Evolutionary conservation across 2,888 invertebrate species (phyloP), one percentile per base, ranked within the genome.

Genomic region (Lamellibrachia columna): DNA sequence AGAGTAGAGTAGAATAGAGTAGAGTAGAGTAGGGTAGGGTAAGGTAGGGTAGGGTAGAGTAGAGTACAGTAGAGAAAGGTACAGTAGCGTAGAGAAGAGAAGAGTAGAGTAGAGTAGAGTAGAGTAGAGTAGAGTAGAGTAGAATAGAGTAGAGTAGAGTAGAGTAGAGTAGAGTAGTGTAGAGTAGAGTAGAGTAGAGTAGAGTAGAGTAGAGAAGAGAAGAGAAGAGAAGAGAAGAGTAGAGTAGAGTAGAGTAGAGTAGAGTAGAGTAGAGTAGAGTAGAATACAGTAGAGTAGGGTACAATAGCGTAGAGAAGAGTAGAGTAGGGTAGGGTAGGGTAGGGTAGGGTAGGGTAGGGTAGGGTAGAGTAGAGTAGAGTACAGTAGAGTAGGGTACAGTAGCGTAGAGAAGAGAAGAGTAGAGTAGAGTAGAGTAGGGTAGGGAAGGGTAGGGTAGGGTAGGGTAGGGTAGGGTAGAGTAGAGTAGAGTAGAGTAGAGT

Each of bases 391-490:
- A 90, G 90, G 22, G 15, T 90, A 90, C 15, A 90, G 15, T 15
- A 22, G 22, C 22, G 15, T 90, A 90, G 90, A 90, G 15, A 15
- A 90, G 90, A 15, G 90, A 90, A 15, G 90, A 90, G 90, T 90
- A 90, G 90, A 90, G n/a, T 90, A 90, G 90, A 90, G 22, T 90
- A 90, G 90, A 15, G 22, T 15, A 90, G 90, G 22, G 90, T 90
- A 90, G 90, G 22, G 90, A 15, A n/a, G n/a, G n/a, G n/a, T n/a
- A n/a, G n/a, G n/a, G n/a, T n/a, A n/a, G n/a, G n/a, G n/a, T n/a
- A n/a, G 90, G 22, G 90, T 90, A 90, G 90, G 22, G 90, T 90
- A 90, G 90, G 22, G 90, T 90, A 90, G 90, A 90, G 90, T 90
- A 90, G 90, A 15, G 90, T 90, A 90, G 22, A 90, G 22, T 90